Evolutionary conservation across 2,888 invertebrate species (phyloP), one percentile per base, ranked within the genome.

Genomic region (Lagria hirta): DNA sequence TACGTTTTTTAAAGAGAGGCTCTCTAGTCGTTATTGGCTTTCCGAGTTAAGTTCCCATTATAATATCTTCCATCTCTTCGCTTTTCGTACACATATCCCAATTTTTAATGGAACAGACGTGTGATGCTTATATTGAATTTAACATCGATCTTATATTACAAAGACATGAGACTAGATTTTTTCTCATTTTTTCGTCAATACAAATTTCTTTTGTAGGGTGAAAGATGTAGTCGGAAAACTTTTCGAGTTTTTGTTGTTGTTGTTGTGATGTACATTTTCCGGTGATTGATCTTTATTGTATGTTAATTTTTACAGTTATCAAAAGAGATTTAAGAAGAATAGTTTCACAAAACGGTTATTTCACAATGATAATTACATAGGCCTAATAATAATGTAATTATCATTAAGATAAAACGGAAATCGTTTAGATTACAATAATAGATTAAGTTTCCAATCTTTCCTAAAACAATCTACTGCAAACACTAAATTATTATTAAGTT

Each of bases 1-100:
- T 43, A n/a, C n/a, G n/a, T 35, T 35, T 43, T 43, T 35, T 22
- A 22, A 29, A 34, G 42, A 23, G 29, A 34, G 14, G 35, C 42
- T 43, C 34, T 48, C 32, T 42, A 40, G 48, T 42, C 45, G 43
- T 44, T 51, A 49, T 54, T 51, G 51, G 45, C 46, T 48, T 50
- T 49, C 41, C 42, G 38, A 38, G 43, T 50, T 52, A 44, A 50
- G 46, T 46, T 53, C 54, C 40, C 48, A 48, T 53, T 47, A 51
- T 42, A 42, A 22, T 14, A 34, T 33, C 34, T 30, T 34, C 33
- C 26, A 32, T 44, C 32, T 45, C 48, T 36, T 49, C 43, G 36
- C 37, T 27, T 47, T 40, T 44, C 38, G 46, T 28, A 41, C 34
- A 49, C 47, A 44, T 43, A 52, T 32, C 20, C 33, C 21, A 15